Conservation (phyloP, 2,888 invertebrate species). For the Spodoptera exigua region DNA sequence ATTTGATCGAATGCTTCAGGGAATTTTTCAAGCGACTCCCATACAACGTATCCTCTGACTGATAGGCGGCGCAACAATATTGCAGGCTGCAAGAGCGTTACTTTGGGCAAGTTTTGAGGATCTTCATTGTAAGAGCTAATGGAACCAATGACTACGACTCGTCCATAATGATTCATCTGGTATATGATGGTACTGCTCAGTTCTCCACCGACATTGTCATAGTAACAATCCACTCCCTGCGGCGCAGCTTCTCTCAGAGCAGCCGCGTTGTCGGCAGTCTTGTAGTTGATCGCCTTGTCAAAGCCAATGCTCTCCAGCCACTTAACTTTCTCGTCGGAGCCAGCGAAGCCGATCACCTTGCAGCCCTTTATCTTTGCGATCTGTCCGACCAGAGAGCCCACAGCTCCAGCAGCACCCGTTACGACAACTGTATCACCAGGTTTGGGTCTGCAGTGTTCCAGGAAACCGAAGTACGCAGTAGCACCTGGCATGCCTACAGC, state of each 20-base stretch:
- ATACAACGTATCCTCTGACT: conserved; percentile 89
- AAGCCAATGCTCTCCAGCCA: conserved; percentile 91
- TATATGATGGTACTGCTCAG: conserved; percentile 88
- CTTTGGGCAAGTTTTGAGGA: conserved; percentile 62
- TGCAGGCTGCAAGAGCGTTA: conserved; percentile 84
- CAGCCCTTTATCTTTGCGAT: conserved; percentile 92
- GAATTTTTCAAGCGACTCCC: conserved; percentile 88
- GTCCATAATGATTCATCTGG: conserved; percentile 89
- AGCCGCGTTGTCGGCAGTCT: conserved; percentile 83
- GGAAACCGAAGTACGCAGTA: conserved; percentile 92
- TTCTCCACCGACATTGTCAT: conserved; percentile 93
- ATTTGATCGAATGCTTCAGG: conserved; percentile 89
- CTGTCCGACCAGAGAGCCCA: conserved; percentile 93
- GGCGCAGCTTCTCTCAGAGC: conserved; percentile 86
- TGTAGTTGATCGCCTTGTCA: conserved; percentile 92
- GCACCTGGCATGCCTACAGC: conserved; percentile 92
- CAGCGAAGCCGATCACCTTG: conserved; percentile 91
- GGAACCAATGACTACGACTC: conserved; percentile 87
- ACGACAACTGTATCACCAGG: conserved; percentile 92
- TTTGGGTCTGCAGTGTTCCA: conserved; percentile 92
- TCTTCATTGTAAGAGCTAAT: conserved; percentile 77
- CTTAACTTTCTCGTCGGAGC: conserved; percentile 70
- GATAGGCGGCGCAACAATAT: conserved; percentile 89
- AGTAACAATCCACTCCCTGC: conserved; percentile 92
- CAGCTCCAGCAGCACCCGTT: conserved; percentile 93